These are phyloP conservation scores for Anguilla megastoma DNA, from an alignment of 2,797 vertebrate genomes.

Conservation along the genomic window DNA sequence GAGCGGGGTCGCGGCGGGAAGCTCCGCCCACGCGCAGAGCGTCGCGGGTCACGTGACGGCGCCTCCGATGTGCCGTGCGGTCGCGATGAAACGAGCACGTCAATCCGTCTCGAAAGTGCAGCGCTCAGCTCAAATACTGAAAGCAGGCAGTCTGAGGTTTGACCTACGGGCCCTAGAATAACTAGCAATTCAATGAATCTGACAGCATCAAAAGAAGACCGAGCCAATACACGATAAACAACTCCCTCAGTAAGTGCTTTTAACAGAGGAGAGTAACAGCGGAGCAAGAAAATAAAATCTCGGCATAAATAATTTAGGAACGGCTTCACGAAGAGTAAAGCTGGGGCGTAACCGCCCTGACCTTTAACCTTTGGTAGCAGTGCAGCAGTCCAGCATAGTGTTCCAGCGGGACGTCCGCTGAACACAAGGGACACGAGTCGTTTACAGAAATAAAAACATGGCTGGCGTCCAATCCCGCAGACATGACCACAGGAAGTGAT, in stretches of 20 bases:
- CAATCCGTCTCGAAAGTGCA: background rate
- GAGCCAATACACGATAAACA: background rate
- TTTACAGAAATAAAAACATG: constrained; percentile 26
- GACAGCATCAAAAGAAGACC: background rate
- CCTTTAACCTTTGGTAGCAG: background rate
- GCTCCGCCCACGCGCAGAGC: too few relatives aligned
- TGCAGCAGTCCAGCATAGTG: background rate
- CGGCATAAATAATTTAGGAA: background rate
- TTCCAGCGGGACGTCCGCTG: background rate
- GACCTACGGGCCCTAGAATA: background rate
- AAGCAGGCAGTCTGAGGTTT: background rate
- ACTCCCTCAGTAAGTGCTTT: background rate
- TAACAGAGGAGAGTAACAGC: background rate
- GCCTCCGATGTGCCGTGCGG: too few relatives aligned
- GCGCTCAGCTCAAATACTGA: background rate
- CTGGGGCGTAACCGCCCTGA: background rate
- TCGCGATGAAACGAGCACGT: too few relatives aligned
- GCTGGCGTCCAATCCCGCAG: background rate
- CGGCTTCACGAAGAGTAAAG: background rate
- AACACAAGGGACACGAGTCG: background rate
- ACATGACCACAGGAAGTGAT: background rate
- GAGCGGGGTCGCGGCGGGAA: too few relatives aligned
- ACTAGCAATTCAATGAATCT: background rate
- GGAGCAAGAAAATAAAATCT: background rate
- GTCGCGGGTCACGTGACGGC: too few relatives aligned